phyloP scores from a whole-genome alignment of 2,113 vertebrate genomes.

The Falco punctatus region DNA sequence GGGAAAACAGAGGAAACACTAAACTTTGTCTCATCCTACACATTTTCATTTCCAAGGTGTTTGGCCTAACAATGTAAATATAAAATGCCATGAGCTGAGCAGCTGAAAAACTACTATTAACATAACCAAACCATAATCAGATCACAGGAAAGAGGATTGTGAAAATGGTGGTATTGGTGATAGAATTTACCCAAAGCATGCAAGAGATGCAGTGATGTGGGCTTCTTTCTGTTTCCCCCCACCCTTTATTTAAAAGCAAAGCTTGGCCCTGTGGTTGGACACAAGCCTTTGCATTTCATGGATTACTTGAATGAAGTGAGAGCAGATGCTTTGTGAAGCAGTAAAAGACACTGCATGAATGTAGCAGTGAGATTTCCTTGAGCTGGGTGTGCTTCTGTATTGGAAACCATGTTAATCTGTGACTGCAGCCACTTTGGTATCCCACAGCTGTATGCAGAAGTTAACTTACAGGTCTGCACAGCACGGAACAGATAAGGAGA shows the following conservation, averaged over 20 bases:
- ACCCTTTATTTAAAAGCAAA: not conserved
- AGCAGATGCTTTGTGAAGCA: not conserved
- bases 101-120: not conserved
- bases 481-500: not conserved
- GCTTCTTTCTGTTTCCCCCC: not conserved
- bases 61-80: not conserved
- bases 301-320: not conserved
- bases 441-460: not conserved
- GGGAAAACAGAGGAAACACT: not conserved
- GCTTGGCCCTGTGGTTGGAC: not conserved
- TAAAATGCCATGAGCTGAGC: not conserved
- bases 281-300: not conserved
- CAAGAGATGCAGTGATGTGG: not conserved
- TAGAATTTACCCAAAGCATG: not conserved
- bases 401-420: not conserved
- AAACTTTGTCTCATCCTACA: not conserved
- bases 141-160: not conserved
- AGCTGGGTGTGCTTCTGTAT: not conserved
- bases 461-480: not conserved
- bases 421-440: not conserved
- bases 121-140: not conserved
- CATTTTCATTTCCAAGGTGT: not conserved
- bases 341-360: not conserved
- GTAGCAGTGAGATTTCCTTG: not conserved
- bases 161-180: not conserved